Percentiles rank a stretch among this genome's conserved stretches.
Evolutionary conservation across 2,797 vertebrate species (phyloP).

Genomic region (Tamandua tetradactyla): DNA sequence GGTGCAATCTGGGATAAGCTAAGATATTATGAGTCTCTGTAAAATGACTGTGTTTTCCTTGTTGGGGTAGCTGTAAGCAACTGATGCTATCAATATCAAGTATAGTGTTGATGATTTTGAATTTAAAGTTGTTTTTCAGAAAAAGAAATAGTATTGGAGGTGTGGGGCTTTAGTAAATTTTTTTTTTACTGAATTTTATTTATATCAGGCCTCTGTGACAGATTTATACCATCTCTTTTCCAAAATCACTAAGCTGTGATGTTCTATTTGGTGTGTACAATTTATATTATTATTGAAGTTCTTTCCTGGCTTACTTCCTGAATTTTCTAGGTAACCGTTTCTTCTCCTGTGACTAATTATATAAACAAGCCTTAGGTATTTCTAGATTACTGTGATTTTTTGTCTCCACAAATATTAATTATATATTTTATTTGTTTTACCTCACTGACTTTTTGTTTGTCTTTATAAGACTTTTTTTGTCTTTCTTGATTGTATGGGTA

Average conservation of each 20-base stretch:
- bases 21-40: slow-evolving; percentile 11
- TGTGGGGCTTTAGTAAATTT: background rate
- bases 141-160: background rate
- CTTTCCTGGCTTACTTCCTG: background rate
- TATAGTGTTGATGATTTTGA: background rate
- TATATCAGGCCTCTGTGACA: background rate
- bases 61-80: background rate
- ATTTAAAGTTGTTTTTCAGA: slow-evolving; percentile 1
- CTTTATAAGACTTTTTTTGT: background rate
- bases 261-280: background rate
- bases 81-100: background rate
- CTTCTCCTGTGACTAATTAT: background rate
- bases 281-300: slow-evolving; percentile 33
- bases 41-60: background rate
- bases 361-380: background rate
- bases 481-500: background rate
- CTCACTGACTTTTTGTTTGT: background rate
- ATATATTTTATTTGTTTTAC: slow-evolving; percentile 31
- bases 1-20: background rate
- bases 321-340: background rate
- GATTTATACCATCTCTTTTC: slow-evolving; percentile 29
- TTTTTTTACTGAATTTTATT: slow-evolving; percentile 27
- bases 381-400: background rate
- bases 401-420: background rate
- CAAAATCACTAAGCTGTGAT: background rate